Evolutionary conservation across 2,113 vertebrate species (phyloP), one percentile per base, ranked within the genome.

Genomic region (Suncus etruscus): DNA sequence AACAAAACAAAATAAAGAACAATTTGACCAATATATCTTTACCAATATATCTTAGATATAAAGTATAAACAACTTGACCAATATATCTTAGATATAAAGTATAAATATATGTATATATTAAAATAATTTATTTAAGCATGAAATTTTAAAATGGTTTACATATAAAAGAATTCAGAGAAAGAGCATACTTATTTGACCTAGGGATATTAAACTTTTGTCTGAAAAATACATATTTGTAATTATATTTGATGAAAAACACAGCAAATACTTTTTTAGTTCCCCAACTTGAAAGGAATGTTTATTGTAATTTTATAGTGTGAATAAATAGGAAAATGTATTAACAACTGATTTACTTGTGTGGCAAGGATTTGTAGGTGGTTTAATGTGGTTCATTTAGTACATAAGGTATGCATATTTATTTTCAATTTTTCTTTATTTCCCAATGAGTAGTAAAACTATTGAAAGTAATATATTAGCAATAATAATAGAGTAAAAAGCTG

Each of bases 271-370:
- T 68, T 89, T 94, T 45, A 91, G n/a, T 93, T 95, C 83, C 25
- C 84, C 1, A 10, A 94, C 87, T 91, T 90, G 70, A 95, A n/a
- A 31, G 72, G 16, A 4, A 24, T 22, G 27, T 91, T 96, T 96
- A 94, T 94, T 14, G n/a, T 24, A 29, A 95, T 95, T 97, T 96
- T 95, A 95, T 63, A 4, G 0, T 20, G 14, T 81, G 96, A 96
- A 95, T 95, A 97, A 97, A 96, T 79, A 96, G 45, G 93, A 91
- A 95, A 96, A 89, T 22, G 25, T 50, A 91, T 95, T 96, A 96
- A 76, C 78, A 95, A 76, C 39, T 96, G 96, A 97, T 97, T 96
- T 96, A 97, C 96, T 78, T 48, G 47, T 1, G 22, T 94, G 54
- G 48, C 96, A 27, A 93, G 58, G 63, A 54, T 74, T 86, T 65